Evolutionary conservation across 2,888 invertebrate genomes (phyloP).

Genomic region (Eupithecia subfuscata): DNA sequence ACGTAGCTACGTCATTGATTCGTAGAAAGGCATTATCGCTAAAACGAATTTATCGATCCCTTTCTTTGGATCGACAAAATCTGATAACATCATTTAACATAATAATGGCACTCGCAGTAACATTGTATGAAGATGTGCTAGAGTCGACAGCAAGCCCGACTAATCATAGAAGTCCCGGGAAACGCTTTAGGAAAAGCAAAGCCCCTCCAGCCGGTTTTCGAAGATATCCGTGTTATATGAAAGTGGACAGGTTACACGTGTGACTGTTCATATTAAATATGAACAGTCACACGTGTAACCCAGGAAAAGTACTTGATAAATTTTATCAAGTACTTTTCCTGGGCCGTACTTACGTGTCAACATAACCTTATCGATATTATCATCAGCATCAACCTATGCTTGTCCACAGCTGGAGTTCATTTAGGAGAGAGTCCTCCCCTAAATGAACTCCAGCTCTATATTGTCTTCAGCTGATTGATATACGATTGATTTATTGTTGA

Average conservation of each 20-base stretch:
- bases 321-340: not conserved
- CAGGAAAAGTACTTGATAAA: too few relatives aligned
- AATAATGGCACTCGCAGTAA: not conserved
- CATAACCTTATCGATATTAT: not conserved
- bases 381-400: not conserved
- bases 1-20: not conserved
- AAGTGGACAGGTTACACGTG: conserved; percentile 21
- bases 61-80: not conserved
- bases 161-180: conserved; percentile 17
- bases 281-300: conserved; percentile 1
- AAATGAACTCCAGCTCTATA: not conserved
- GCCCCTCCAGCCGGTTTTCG: conserved; percentile 21
- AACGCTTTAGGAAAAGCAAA: conserved; percentile 26
- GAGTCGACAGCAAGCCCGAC: conserved; percentile 13
- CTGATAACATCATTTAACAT: not conserved
- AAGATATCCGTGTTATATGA: conserved; percentile 31
- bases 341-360: not conserved
- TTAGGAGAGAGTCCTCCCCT: not conserved
- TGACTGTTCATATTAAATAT: not conserved
- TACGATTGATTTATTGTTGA: not conserved
- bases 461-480: not conserved
- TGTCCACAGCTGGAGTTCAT: not conserved
- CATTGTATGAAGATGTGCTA: not conserved
- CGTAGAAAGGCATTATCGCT: not conserved
- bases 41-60: not conserved